phyloP scores from a whole-genome alignment of 2,888 invertebrate species.

The Leistus spinibarbis region DNA sequence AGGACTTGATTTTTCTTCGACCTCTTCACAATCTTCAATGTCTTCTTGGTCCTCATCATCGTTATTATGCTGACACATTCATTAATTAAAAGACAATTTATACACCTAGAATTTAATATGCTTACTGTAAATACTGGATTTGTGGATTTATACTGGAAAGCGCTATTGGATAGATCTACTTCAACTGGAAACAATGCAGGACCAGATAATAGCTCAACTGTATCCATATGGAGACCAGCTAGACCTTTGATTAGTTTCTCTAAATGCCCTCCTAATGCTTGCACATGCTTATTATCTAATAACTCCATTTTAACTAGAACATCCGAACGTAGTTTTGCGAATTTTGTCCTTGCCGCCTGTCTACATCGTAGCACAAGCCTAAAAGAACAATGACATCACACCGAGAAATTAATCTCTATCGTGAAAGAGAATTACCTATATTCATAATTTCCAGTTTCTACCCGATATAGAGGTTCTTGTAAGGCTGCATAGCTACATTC shows the following conservation, averaged over 20 bases:
- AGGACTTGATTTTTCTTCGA: slow-evolving; percentile 43
- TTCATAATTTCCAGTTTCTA: slow-evolving; percentile 99
- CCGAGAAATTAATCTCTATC: neutral
- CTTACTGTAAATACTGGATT: slow-evolving; percentile 55
- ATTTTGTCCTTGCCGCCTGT: slow-evolving; percentile 88
- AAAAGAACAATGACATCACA: slow-evolving; percentile 20
- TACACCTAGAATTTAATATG: neutral
- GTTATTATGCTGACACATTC: slow-evolving; percentile 59
- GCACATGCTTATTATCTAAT: slow-evolving; percentile 97
- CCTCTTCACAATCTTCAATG: slow-evolving; percentile 58
- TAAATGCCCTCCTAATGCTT: slow-evolving; percentile 88
- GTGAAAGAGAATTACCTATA: slow-evolving; percentile 69
- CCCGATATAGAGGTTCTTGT: slow-evolving; percentile 95
- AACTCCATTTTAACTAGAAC: slow-evolving; percentile 97
- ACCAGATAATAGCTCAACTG: slow-evolving; percentile 76
- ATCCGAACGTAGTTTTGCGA: slow-evolving; percentile 83
- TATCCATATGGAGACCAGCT: slow-evolving; percentile 65
- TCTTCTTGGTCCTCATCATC: slow-evolving; percentile 63
- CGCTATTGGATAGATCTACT: slow-evolving; percentile 89
- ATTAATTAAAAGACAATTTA: too few species aligned
- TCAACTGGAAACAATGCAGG: slow-evolving; percentile 92
- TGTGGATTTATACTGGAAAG: slow-evolving; percentile 86
- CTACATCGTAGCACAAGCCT: slow-evolving; percentile 92
- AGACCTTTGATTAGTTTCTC: slow-evolving; percentile 85
- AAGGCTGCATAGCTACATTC: slow-evolving; percentile 91